These are phyloP conservation scores for Progne subis DNA, from an alignment of 2,113 vertebrate genomes.

Conservation along the genomic window DNA sequence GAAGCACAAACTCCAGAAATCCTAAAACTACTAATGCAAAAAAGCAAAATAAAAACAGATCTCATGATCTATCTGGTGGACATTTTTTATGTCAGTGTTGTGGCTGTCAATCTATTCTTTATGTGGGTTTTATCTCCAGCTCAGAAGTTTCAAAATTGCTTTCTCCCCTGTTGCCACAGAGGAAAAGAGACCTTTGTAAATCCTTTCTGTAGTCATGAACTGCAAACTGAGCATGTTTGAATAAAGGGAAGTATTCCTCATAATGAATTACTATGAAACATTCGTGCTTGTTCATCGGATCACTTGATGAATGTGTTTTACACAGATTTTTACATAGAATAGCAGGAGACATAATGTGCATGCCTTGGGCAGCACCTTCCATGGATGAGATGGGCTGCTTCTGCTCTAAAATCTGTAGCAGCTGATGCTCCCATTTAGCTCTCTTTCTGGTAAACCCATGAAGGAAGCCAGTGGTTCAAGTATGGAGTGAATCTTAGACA, in stretches of 20 bases:
- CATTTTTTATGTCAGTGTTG: not conserved
- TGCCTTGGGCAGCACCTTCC: not conserved
- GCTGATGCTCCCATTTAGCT: not conserved
- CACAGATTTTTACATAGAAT: not conserved
- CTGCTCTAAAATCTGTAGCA: not conserved
- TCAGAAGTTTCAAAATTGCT: not conserved
- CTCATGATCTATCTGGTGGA: not conserved
- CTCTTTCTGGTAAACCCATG: not conserved
- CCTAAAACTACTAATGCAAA: not conserved
- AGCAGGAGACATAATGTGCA: not conserved
- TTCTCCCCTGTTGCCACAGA: not conserved
- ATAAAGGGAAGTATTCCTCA: not conserved
- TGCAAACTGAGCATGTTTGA: fast-evolving
- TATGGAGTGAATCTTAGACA: not conserved
- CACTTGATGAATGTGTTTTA: not conserved
- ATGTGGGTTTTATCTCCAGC: not conserved
- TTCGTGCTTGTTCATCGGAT: not conserved
- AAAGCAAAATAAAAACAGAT: not conserved
- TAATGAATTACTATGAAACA: not conserved
- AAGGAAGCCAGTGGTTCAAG: not conserved
- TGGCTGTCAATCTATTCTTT: not conserved
- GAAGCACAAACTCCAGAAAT: not conserved
- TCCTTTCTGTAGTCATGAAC: not conserved
- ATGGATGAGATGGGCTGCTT: not conserved
- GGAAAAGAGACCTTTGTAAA: not conserved